Conservation (phyloP, 2,888 invertebrate species). For the Ganaspis brasiliensis region DNA sequence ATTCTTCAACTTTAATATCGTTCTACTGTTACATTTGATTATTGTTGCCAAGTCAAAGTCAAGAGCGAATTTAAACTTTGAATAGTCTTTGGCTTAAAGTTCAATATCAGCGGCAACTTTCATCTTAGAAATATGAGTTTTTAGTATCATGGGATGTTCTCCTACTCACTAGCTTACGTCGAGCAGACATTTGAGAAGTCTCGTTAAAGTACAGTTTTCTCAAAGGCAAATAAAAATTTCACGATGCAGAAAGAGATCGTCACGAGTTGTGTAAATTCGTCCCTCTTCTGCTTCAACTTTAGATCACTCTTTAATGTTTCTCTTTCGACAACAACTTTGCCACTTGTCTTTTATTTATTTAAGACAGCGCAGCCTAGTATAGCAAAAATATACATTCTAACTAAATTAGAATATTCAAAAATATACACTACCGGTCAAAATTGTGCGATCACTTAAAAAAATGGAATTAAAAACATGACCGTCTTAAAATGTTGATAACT, state of each 20-base stretch:
- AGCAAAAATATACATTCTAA: no score
- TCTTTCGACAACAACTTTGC: background rate
- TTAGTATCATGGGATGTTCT: background rate
- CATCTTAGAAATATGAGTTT: background rate
- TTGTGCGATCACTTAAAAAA: no score
- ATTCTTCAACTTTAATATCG: background rate
- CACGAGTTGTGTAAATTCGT: conserved; percentile 5
- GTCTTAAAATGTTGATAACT: no score
- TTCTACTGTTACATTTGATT: background rate
- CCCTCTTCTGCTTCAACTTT: background rate
- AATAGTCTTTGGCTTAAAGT: background rate
- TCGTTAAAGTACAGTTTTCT: background rate
- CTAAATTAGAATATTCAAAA: no score
- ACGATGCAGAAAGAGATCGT: background rate
- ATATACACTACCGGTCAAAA: no score
- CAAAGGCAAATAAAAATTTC: conserved; percentile 26
- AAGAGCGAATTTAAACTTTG: background rate
- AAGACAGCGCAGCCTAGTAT: no score
- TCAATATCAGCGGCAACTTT: background rate
- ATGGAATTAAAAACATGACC: no score
- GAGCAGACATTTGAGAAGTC: background rate
- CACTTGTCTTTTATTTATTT: conserved; percentile 5
- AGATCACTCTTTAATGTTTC: conserved; percentile 27
- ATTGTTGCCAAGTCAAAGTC: background rate
- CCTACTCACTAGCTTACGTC: background rate